A percentile compares a stretch with the other conserved stretches of the same genome.
Evolutionary conservation across 2,888 invertebrate species (phyloP).

Genomic region (Sphecodes monilicornis): DNA sequence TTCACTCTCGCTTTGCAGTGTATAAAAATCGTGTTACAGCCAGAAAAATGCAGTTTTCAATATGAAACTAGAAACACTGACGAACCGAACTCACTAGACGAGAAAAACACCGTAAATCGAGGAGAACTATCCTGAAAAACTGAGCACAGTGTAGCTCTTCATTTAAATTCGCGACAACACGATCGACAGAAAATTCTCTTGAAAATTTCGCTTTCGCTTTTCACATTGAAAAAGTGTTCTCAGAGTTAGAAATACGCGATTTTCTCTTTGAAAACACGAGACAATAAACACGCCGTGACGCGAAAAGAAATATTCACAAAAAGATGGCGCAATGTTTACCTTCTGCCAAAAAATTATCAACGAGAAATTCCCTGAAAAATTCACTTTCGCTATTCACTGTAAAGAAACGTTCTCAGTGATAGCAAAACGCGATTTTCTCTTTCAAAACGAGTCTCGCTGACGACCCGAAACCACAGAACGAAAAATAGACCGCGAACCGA

Average conservation of each 20-base stretch:
- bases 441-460: not conserved
- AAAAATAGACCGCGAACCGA: not conserved
- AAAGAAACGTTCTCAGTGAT: not conserved
- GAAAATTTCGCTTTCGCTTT: not conserved
- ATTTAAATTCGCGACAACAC: not conserved
- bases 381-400: not conserved
- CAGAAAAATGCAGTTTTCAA: too few relatives aligned
- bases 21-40: too few relatives aligned
- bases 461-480: not conserved
- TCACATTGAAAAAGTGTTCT: too few relatives aligned
- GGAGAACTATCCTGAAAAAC: not conserved
- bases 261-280: too few relatives aligned
- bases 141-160: not conserved
- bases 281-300: too few relatives aligned
- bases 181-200: not conserved
- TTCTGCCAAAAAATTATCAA: too few relatives aligned
- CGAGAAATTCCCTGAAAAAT: too few relatives aligned
- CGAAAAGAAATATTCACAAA: too few relatives aligned
- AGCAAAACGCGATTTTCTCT: not conserved
- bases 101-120: not conserved
- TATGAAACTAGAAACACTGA: too few relatives aligned
- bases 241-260: too few relatives aligned
- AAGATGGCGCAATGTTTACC: too few relatives aligned
- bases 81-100: too few relatives aligned
- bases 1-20: not conserved